Conservation (phyloP, 2,113 vertebrate genomes). For the Eudyptes chrysolophus region DNA sequence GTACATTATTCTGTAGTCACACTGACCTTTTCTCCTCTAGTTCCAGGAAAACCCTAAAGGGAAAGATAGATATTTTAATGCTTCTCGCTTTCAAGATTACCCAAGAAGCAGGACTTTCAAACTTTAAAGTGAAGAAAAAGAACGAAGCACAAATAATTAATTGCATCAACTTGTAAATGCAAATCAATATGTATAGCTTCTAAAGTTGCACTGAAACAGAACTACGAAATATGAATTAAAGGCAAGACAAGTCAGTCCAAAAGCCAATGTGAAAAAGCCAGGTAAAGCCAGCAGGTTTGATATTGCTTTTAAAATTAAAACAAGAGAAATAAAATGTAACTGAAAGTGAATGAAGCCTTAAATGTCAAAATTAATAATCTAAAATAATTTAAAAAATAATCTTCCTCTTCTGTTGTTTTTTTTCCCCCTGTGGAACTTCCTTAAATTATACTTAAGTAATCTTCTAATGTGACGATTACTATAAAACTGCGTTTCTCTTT, state of each 20-base stretch:
- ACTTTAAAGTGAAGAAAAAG: slow-evolving; percentile 25
- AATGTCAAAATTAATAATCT: neutral
- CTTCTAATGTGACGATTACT: neutral
- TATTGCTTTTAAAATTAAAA: slow-evolving; percentile 3
- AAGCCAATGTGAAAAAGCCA: slow-evolving; percentile 35
- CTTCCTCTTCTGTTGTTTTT: neutral
- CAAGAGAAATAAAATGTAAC: neutral
- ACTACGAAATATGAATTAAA: neutral
- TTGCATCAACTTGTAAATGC: neutral
- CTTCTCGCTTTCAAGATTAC: neutral
- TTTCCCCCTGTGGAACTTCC: neutral
- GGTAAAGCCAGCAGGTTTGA: neutral
- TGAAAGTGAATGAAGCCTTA: neutral
- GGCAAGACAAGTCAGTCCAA: slow-evolving; percentile 22
- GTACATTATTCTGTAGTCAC: neutral
- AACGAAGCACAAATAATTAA: slow-evolving; percentile 7
- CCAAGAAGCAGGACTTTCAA: neutral
- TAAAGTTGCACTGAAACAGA: slow-evolving; percentile 2
- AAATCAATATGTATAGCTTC: slow-evolving; percentile 15
- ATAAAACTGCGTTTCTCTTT: neutral
- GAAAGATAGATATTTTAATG: slow-evolving; percentile 57
- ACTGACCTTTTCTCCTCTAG: slow-evolving; percentile 96
- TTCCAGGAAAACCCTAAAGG: slow-evolving; percentile 89
- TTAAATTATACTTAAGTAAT: neutral
- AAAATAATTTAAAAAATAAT: neutral